Percentiles rank a stretch among this genome's conserved stretches.
phyloP scores from a whole-genome alignment of 2,888 invertebrate genomes.

The Cryptocephalus moraei region DNA sequence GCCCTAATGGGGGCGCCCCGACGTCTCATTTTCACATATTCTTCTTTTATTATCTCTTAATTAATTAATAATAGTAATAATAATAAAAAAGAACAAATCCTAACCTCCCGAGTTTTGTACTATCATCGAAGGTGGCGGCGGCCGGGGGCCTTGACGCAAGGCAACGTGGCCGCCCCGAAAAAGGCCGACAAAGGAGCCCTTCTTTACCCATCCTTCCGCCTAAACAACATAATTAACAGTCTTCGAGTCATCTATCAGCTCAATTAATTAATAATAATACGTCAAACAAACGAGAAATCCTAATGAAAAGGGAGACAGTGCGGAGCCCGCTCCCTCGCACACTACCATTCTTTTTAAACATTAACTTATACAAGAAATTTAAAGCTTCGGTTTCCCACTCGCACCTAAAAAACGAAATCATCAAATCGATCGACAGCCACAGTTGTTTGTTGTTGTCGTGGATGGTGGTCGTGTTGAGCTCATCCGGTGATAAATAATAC shows the following conservation, averaged over 20 bases:
- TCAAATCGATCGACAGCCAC: neutral
- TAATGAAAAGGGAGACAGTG: too few relatives aligned
- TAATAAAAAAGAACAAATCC: conserved; percentile 14
- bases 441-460: neutral
- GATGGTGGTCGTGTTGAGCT: too few relatives aligned
- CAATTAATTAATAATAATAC: too few relatives aligned
- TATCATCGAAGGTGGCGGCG: conserved; percentile 25
- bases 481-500: too few relatives aligned
- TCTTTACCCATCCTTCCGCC: conserved; percentile 8
- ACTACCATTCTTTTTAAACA: neutral
- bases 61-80: too few relatives aligned
- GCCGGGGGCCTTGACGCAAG: conserved; percentile 33
- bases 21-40: neutral
- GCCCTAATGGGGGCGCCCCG: too few relatives aligned
- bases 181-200: conserved; percentile 22
- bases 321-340: too few relatives aligned
- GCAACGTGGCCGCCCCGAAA: conserved; percentile 24
- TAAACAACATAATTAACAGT: too few relatives aligned
- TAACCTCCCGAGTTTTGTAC: conserved; percentile 41
- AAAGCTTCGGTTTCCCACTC: conserved; percentile 26
- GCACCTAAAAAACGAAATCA: conserved; percentile 24
- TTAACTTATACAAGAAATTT: conserved; percentile 13
- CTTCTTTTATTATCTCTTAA: neutral
- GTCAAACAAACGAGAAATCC: too few relatives aligned
- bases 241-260: too few relatives aligned